These are phyloP conservation scores for Agonopterix alstromeriana DNA, from an alignment of 2,888 invertebrate species.

Conservation along the genomic window DNA sequence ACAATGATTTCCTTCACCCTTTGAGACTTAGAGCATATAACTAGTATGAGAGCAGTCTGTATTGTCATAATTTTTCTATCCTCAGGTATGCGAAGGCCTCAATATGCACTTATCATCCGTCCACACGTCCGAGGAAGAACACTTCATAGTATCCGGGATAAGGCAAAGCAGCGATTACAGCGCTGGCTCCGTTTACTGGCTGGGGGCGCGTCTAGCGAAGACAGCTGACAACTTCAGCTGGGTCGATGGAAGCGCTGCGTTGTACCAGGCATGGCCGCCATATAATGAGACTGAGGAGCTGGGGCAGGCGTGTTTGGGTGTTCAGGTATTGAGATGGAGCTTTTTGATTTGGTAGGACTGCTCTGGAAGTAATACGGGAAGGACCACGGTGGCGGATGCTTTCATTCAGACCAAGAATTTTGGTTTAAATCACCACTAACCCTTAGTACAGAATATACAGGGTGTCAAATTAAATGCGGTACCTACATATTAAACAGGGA, in stretches of 20 bases:
- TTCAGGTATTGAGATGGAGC: slow-evolving; percentile 38
- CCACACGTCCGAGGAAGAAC: slow-evolving; percentile 81
- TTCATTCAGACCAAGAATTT: too few species aligned
- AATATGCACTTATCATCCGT: slow-evolving; percentile 84
- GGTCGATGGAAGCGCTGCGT: slow-evolving; percentile 79
- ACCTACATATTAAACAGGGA: too few species aligned
- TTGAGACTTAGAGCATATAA: too few species aligned
- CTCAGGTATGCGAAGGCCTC: slow-evolving; percentile 81
- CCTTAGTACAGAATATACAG: too few species aligned
- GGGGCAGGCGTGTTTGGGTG: slow-evolving; percentile 53
- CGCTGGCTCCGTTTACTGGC: slow-evolving; percentile 85
- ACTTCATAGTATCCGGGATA: slow-evolving; percentile 82
- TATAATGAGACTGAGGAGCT: slow-evolving; percentile 65
- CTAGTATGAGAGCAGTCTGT: too few species aligned
- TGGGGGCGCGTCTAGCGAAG: slow-evolving; percentile 73
- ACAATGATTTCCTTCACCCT: too few species aligned
- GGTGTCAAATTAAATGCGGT: too few species aligned
- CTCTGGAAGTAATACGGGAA: too few species aligned
- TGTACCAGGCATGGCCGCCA: slow-evolving; percentile 81
- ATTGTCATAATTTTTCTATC: background rate
- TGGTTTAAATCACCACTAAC: too few species aligned
- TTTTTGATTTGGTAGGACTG: too few species aligned
- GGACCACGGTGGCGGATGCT: too few species aligned
- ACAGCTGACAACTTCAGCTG: slow-evolving; percentile 63
- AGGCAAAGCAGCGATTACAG: slow-evolving; percentile 83